A percentile compares a stretch with the other conserved stretches of the same genome.
Conservation (phyloP, 2,888 invertebrate genomes). For the Noctua comes region DNA sequence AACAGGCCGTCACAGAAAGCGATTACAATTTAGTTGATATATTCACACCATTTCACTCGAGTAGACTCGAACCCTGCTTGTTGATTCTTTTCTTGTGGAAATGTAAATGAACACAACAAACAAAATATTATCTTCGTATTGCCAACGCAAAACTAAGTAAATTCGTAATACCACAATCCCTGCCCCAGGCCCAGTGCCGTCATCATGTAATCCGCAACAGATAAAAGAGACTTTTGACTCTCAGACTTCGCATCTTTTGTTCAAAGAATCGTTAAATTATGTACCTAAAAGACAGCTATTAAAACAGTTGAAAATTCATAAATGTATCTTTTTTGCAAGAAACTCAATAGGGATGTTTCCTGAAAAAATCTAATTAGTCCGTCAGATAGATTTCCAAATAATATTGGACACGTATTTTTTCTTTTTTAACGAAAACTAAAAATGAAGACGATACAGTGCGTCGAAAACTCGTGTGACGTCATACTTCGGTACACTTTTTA, state of each 20-base stretch:
- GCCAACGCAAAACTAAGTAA: background rate
- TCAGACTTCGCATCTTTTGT: conserved; percentile 18
- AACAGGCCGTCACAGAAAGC: background rate
- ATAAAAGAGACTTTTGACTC: conserved; percentile 24
- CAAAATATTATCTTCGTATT: background rate
- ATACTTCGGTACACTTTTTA: too few relatives aligned
- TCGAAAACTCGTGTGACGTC: too few relatives aligned
- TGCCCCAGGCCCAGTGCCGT: conserved; percentile 16
- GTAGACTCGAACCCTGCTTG: background rate
- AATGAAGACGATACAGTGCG: too few relatives aligned
- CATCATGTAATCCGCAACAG: conserved; percentile 15
- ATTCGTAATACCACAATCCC: conserved; percentile 10
- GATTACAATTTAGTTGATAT: background rate
- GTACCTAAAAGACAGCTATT: conserved; percentile 26
- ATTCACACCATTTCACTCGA: background rate
- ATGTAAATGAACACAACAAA: background rate
- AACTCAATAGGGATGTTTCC: too few relatives aligned
- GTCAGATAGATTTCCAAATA: too few relatives aligned
- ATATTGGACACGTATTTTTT: too few relatives aligned
- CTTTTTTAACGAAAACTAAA: too few relatives aligned
- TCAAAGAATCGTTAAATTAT: conserved; percentile 18
- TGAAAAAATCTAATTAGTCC: too few relatives aligned
- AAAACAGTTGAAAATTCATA: conserved; percentile 26
- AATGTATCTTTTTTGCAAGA: conserved; percentile 11
- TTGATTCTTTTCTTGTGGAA: background rate